phyloP scores from a whole-genome alignment of 2,888 invertebrate genomes.

The Himalopsyche tibetana region DNA sequence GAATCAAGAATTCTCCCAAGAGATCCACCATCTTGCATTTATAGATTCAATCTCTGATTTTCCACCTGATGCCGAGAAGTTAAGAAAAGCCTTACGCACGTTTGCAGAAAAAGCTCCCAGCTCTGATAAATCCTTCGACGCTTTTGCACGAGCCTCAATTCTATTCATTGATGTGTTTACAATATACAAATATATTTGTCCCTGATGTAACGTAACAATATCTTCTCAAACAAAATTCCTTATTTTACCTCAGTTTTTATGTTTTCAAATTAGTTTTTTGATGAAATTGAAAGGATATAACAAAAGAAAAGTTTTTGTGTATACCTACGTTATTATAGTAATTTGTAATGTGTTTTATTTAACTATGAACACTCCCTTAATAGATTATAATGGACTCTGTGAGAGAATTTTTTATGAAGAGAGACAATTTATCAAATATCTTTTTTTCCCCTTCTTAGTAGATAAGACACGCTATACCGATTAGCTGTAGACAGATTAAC shows the following conservation, averaged over 20 bases:
- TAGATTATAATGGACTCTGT: no score
- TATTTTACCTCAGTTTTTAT: background rate
- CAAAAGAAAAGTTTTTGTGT: no score
- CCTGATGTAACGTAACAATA: constrained; percentile 20
- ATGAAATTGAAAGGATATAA: background rate
- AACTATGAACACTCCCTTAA: no score
- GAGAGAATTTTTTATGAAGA: no score
- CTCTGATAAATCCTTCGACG: background rate
- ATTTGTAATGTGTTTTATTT: no score
- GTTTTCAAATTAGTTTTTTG: constrained; percentile 5
- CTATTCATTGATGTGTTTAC: constrained; percentile 1
- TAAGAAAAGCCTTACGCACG: background rate
- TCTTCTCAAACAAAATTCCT: background rate
- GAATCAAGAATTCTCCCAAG: background rate
- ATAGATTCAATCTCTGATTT: constrained; percentile 26
- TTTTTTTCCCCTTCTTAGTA: no score
- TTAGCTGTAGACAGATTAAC: no score
- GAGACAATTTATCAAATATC: no score
- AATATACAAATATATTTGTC: constrained; percentile 6
- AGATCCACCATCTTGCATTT: background rate
- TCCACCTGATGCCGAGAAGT: constrained; percentile 26
- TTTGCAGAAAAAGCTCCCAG: constrained; percentile 10
- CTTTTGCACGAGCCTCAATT: constrained; percentile 2
- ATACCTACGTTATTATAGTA: no score
- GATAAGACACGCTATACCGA: no score